Percentiles rank a stretch among this genome's conserved stretches.
Evolutionary conservation across 2,888 invertebrate genomes (phyloP).

Genomic region (Pterostichus madidus): DNA sequence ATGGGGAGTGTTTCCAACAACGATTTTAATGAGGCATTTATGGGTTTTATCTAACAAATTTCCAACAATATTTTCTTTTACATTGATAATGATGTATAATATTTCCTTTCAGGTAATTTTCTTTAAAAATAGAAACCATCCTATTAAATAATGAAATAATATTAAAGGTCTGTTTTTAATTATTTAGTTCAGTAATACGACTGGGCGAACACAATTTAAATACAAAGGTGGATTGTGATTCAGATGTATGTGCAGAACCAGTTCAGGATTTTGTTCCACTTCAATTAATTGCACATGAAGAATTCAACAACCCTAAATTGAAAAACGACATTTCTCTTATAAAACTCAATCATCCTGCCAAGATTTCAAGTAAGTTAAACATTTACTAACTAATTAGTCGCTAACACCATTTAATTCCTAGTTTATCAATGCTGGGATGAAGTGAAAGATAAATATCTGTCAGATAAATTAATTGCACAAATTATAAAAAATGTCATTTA

Average conservation of each 20-base stretch:
- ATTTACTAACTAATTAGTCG: background rate
- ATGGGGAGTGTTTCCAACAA: too few relatives aligned
- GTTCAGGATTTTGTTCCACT: conserved; percentile 75
- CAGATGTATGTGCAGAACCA: conserved; percentile 74
- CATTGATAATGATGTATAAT: too few relatives aligned
- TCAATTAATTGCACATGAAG: conserved; percentile 72
- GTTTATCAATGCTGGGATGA: too few relatives aligned
- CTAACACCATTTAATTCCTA: too few relatives aligned
- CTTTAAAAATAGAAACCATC: too few relatives aligned
- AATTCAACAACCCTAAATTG: conserved; percentile 71
- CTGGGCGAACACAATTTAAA: conserved; percentile 72
- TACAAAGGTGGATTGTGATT: conserved; percentile 72
- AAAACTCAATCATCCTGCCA: conserved; percentile 71
- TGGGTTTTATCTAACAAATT: too few relatives aligned
- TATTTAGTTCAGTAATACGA: conserved; percentile 70
- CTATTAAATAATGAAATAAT: background rate
- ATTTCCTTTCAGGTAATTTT: too few relatives aligned
- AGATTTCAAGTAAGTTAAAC: conserved; percentile 72
- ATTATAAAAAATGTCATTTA: too few relatives aligned
- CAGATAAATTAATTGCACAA: too few relatives aligned
- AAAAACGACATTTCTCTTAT: conserved; percentile 76
- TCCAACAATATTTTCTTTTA: too few relatives aligned
- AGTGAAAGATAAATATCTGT: too few relatives aligned
- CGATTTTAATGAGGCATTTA: too few relatives aligned
- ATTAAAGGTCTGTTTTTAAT: background rate